Evolutionary conservation across 2,888 invertebrate genomes (phyloP).

Genomic region (Vesta saturnalis): DNA sequence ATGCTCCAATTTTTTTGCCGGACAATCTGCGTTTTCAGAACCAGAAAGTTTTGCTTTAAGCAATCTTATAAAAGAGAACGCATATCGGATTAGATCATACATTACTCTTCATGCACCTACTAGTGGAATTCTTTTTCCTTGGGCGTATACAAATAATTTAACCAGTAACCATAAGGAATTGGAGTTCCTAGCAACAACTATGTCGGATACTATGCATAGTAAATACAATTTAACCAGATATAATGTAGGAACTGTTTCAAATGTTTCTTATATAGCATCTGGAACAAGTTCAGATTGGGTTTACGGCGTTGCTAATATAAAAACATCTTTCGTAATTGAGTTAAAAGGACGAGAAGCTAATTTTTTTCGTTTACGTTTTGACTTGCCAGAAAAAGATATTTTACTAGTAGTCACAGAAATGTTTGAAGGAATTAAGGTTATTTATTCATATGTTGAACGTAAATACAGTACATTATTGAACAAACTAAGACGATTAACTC

Average conservation of each 20-base stretch:
- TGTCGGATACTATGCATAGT: constrained; percentile 60
- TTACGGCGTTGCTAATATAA: constrained; percentile 65
- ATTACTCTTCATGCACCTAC: constrained; percentile 77
- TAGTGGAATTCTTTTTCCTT: constrained; percentile 73
- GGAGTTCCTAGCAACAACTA: constrained; percentile 61
- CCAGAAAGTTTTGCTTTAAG: constrained; percentile 68
- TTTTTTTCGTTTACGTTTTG: constrained; percentile 65
- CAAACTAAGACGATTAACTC: no score
- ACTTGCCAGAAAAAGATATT: constrained; percentile 66
- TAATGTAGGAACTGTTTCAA: constrained; percentile 65
- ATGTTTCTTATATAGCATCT: constrained; percentile 63
- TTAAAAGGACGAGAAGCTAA: constrained; percentile 66
- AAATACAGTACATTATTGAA: no score
- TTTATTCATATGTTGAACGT: constrained; percentile 44
- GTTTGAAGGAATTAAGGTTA: constrained; percentile 67
- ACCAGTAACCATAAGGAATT: constrained; percentile 64
- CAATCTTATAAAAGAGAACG: constrained; percentile 66
- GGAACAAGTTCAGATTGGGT: constrained; percentile 78
- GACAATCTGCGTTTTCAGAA: constrained; percentile 61
- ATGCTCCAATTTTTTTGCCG: constrained; percentile 62
- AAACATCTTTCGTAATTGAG: constrained; percentile 71
- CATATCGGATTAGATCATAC: constrained; percentile 68
- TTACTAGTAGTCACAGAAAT: constrained; percentile 59
- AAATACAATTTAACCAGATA: constrained; percentile 62
- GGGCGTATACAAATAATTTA: constrained; percentile 69